phyloP scores from a whole-genome alignment of 2,797 vertebrate species.

The Scolopax bukidnonensis region DNA sequence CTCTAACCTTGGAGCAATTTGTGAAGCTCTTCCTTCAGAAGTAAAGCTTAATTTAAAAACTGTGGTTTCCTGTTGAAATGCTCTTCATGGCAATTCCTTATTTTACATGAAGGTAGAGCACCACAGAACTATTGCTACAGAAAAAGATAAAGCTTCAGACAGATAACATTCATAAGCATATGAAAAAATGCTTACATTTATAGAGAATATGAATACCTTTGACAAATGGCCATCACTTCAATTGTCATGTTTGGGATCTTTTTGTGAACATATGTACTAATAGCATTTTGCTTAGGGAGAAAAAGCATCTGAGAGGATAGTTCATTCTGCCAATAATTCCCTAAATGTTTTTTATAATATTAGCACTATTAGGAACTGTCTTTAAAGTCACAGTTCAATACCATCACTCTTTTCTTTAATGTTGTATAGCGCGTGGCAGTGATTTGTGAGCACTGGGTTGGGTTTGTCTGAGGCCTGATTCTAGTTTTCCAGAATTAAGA shows the following conservation, averaged over 20 bases:
- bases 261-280: not conserved
- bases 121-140: not conserved
- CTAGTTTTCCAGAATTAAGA: not conserved
- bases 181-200: not conserved
- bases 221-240: not conserved
- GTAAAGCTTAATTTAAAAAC: slow-evolving; percentile 17
- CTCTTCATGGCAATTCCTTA: not conserved
- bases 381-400: not conserved
- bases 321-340: not conserved
- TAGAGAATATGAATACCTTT: not conserved
- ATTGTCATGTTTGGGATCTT: not conserved
- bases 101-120: not conserved
- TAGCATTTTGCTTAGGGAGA: not conserved
- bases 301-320: not conserved
- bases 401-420: not conserved
- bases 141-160: not conserved
- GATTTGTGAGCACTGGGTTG: not conserved
- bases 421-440: not conserved
- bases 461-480: not conserved
- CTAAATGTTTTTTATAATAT: not conserved
- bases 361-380: not conserved
- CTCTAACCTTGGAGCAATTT: not conserved
- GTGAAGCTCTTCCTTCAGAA: not conserved
- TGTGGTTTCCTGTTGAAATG: not conserved
- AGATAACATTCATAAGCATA: not conserved